These are phyloP conservation scores for Xenus cinereus DNA, from an alignment of 2,113 vertebrate genomes.

Conservation along the genomic window DNA sequence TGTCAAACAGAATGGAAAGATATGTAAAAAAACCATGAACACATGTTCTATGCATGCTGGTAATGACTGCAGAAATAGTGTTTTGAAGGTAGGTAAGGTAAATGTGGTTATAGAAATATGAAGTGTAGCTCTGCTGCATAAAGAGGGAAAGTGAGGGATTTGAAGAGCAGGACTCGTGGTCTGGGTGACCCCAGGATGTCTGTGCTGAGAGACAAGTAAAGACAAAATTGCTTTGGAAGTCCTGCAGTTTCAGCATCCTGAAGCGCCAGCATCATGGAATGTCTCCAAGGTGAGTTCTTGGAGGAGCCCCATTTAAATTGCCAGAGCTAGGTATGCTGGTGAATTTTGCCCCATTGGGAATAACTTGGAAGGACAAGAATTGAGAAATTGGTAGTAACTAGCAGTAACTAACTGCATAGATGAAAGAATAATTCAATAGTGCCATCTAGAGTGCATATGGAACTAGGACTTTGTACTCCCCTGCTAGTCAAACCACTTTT, in stretches of 20 bases:
- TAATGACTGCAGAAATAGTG: not conserved
- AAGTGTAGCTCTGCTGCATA: not conserved
- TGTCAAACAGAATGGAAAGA: not conserved
- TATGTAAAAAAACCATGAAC: not conserved
- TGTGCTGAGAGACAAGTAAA: not conserved
- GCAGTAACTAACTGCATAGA: not conserved
- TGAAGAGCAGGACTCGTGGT: fast-evolving
- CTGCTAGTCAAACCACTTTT: not conserved
- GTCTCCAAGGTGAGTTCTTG: not conserved
- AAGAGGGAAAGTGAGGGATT: not conserved
- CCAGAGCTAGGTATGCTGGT: not conserved
- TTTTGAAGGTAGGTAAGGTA: not conserved
- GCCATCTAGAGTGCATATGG: slow-evolving; percentile 56
- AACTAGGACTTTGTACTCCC: not conserved
- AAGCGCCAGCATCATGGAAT: not conserved
- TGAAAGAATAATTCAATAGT: slow-evolving; percentile 11
- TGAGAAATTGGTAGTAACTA: not conserved
- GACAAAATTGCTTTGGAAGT: not conserved
- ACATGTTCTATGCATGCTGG: not conserved
- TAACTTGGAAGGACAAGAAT: not conserved
- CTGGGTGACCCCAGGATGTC: not conserved
- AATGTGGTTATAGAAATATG: not conserved
- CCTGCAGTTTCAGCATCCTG: not conserved
- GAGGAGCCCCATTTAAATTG: not conserved
- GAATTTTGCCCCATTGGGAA: not conserved